Conservation (phyloP, 2,113 vertebrate genomes). For the Apodemus speciosus region DNA sequence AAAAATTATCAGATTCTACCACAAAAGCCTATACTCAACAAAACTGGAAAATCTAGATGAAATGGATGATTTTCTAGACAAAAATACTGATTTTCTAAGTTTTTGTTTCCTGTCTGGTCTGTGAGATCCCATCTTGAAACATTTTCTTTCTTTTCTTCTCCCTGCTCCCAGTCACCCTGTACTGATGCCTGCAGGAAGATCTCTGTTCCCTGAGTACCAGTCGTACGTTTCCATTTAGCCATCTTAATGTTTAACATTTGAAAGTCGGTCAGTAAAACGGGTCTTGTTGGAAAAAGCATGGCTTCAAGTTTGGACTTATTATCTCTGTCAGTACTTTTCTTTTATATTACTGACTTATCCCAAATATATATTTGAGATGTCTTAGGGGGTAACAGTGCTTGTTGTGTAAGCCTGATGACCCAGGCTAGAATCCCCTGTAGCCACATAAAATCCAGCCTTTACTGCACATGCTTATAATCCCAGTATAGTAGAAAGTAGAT, state of each 20-base stretch:
- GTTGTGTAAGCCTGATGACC: not conserved
- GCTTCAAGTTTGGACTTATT: constrained; percentile 30
- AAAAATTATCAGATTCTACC: no score
- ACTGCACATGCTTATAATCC: not conserved
- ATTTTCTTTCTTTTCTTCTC: not conserved
- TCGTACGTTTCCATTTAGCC: not conserved
- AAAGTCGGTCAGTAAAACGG: constrained; percentile 54
- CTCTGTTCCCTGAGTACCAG: not conserved
- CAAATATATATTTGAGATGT: not conserved
- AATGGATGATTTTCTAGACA: no score
- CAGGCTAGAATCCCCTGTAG: not conserved
- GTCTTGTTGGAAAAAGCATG: not conserved
- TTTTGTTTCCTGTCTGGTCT: constrained; percentile 26
- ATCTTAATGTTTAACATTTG: constrained; percentile 58
- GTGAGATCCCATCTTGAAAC: constrained; percentile 27
- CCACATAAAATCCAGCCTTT: not conserved
- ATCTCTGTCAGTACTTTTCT: constrained; percentile 46
- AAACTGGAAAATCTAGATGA: no score
- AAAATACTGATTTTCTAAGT: not conserved
- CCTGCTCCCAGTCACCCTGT: not conserved
- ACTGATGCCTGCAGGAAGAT: not conserved
- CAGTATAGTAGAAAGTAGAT: not conserved
- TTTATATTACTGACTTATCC: not conserved
- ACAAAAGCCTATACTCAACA: no score
- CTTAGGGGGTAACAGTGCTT: not conserved